Evolutionary conservation across 2,113 vertebrate species (phyloP).

Genomic region (Urocolius indicus): DNA sequence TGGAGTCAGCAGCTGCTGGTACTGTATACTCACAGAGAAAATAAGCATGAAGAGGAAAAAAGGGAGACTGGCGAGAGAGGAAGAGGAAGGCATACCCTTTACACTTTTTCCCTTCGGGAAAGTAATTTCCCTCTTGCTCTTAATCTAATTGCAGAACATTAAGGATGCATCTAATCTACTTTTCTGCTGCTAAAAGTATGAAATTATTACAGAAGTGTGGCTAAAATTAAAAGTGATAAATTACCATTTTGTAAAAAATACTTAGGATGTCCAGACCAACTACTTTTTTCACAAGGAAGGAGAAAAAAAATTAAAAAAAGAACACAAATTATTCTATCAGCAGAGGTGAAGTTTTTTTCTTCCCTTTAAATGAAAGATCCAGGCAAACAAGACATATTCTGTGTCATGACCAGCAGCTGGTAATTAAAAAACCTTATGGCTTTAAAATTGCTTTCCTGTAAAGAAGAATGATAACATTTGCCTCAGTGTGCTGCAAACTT

Average conservation of each 20-base stretch:
- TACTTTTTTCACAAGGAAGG: background rate
- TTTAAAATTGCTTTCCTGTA: background rate
- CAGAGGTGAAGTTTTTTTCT: background rate
- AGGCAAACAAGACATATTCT: background rate
- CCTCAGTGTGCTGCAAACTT: background rate
- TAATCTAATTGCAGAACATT: background rate
- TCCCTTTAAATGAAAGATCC: background rate
- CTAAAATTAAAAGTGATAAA: background rate
- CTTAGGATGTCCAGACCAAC: background rate
- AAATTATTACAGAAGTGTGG: background rate
- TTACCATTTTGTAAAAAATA: background rate
- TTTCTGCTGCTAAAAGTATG: background rate
- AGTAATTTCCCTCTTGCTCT: background rate
- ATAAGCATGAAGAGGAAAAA: background rate
- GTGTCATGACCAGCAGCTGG: slow-evolving; percentile 3
- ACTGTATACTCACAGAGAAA: background rate
- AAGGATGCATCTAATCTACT: background rate
- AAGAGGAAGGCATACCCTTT: background rate
- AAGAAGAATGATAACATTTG: rapidly evolving
- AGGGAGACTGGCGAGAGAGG: rapidly evolving
- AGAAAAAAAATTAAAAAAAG: background rate
- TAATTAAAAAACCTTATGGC: background rate
- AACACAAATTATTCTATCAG: background rate
- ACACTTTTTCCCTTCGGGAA: background rate
- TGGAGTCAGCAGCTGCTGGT: slow-evolving; percentile 9